Percentiles rank a stretch among this genome's conserved stretches.
These are phyloP conservation scores for Tetramorium bicarinatum DNA, from an alignment of 2,888 invertebrate genomes.

Conservation along the genomic window DNA sequence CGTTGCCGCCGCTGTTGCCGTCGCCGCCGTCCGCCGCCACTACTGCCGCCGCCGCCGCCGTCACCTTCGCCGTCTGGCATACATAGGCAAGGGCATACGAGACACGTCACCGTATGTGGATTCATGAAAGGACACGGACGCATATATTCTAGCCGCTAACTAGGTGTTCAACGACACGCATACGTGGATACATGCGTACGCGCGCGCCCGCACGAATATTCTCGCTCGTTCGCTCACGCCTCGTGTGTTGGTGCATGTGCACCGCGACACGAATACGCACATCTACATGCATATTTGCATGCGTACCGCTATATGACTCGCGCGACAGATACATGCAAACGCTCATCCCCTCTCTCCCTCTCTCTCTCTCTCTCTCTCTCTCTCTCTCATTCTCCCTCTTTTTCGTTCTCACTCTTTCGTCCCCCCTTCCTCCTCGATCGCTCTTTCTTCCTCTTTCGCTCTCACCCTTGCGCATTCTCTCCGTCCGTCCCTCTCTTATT, in stretches of 20 bases:
- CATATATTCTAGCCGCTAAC: conserved; percentile 62
- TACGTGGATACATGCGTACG: conserved; percentile 24
- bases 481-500: conserved; percentile 33
- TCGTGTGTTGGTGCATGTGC: conserved; percentile 39
- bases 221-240: background rate
- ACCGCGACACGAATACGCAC: conserved; percentile 8
- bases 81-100: conserved; percentile 50
- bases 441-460: conserved; percentile 25
- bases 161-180: conserved; percentile 63
- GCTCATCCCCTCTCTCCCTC: conserved; percentile 35
- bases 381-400: background rate
- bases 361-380: background rate
- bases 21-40: conserved; percentile 45
- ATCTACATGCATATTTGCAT: conserved; percentile 22
- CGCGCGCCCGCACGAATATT: background rate
- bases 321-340: conserved; percentile 57
- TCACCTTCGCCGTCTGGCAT: conserved; percentile 53
- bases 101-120: conserved; percentile 46
- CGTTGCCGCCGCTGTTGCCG: conserved; percentile 37
- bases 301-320: conserved; percentile 48
- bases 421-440: conserved; percentile 15
- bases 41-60: conserved; percentile 30
- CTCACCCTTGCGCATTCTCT: conserved; percentile 33
- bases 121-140: conserved; percentile 53
- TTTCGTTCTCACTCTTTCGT: background rate